Evolutionary conservation across 2,113 vertebrate species (phyloP), one percentile per base, ranked within the genome.

Genomic region (Pimephales promelas): DNA sequence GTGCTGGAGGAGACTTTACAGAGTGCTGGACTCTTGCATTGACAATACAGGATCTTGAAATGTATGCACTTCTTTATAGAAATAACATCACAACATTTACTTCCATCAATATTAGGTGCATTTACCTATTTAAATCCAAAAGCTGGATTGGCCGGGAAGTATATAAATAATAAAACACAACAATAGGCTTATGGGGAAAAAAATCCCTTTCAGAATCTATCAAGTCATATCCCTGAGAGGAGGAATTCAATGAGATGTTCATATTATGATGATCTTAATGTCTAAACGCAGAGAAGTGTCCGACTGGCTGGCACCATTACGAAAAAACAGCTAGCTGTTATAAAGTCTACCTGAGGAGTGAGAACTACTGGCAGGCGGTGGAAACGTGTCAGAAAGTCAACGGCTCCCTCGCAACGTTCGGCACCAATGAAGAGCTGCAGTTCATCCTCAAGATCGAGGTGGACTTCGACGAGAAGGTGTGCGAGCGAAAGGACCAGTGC

Each of bases 291-390:
- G 98, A 97, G 90, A 99, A 99, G 91, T 99, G 98, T 89, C 97
- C 97, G 13, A 96, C 93, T 34, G 98, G 97, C 2, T 99, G 98
- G 98, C 97, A 98, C 87, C 97, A 99, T 92, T 99, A 99, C 24
- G 98, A 99, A 91, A 97, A 97, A 92, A 99, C 98, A 0, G 96
- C 97, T 84, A 99, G 98, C 93, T 99, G 98, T 83, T 99, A 99
- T 86, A 95, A 95, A 82, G 96, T 98, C n/a, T 99, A 98, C 92
- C 91, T 96, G 90, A 95, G 90, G 1, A 96, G 95, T 0, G 97
- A 99, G 93, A 97, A 98, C 93, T 99, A 98, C 94, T 99, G 98
- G 98, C 97, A 99, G 0, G 98, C 98, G 0, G 96, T 96, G 45
- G 97, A 99, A 85, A 98, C 96, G 2, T 99, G 98, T 84, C 97